phyloP scores from a whole-genome alignment of 2,797 vertebrate species.

The Gymnoscopelus braueri region DNA sequence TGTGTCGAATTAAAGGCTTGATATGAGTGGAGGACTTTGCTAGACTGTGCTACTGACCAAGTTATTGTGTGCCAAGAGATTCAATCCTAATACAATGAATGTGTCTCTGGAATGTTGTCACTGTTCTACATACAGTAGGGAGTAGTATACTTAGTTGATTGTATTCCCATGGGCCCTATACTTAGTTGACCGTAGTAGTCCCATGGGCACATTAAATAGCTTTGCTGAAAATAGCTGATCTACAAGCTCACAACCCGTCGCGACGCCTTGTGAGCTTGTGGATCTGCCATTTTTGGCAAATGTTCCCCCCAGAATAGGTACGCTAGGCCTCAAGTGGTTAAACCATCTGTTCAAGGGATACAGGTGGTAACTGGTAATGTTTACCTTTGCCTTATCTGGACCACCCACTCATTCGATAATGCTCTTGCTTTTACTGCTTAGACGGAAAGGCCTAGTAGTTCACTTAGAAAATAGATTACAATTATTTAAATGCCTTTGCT shows the following conservation, averaged over 20 bases:
- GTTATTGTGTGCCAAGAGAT: background rate
- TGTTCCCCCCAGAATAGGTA: no score
- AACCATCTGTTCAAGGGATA: slow-evolving; percentile 41
- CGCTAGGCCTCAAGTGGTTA: background rate
- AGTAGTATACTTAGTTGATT: no score
- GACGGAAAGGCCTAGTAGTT: no score
- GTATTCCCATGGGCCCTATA: no score
- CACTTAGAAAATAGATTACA: slow-evolving; percentile 1
- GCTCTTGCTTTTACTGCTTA: no score
- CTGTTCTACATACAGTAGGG: no score
- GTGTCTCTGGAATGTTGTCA: slow-evolving; percentile 5
- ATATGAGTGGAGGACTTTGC: background rate
- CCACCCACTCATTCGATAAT: slow-evolving; percentile 31
- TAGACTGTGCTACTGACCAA: background rate
- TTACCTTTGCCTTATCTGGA: slow-evolving; percentile 20
- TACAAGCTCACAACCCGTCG: no score
- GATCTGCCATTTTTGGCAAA: no score
- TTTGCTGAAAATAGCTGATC: no score
- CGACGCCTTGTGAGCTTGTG: no score
- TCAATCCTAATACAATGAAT: background rate
- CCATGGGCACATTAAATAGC: no score
- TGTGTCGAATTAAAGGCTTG: background rate
- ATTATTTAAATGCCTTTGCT: slow-evolving; percentile 38
- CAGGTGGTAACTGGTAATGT: slow-evolving; percentile 42
- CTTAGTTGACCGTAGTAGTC: no score